Evolutionary conservation across 53 echinoderm and acorn worm species (phyloP), one percentile per base, ranked within the genome.

Genomic region (Stichopus horrens): DNA sequence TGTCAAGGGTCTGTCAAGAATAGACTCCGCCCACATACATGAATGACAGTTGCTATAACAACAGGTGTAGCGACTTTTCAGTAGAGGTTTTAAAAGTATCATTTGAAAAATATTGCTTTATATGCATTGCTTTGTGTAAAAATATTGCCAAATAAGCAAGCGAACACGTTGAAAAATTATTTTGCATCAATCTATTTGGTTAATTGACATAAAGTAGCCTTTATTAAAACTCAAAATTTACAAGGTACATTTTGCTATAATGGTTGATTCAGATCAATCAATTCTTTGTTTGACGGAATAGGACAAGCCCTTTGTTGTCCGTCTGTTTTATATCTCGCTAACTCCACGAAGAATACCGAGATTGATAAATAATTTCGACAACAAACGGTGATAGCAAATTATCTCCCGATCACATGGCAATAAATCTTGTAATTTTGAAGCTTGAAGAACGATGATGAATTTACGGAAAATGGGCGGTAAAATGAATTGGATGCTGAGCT

Each of bases 21-120:
- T 89, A 71, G 68, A 76, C 89, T 71, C 66, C 89, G 81, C 89
- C 89, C 66, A 63, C 56, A 9, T 9, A 23, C 77, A 14, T 88
- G 88, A 88, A 73, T 88, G 88, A 88, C 88, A 88, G 88, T 88
- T 88, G 21, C 79, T 88, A 88, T 88, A 57, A 58, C 77, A 60
- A 88, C 79, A 18, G 86, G 57, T 56, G 5, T 53, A n/a, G 16
- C 21, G n/a, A 81, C 58, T 81, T 18, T 81, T 4, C 11, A 81
- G 57, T 19, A 56, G 81, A 20, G 23, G 8, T 16, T 9, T 81
- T 76, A 0, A 21, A 9, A 23, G 10, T 9, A 9, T 75, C 4
- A 20, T 23, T 21, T 5, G 8, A 23, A 21, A 37, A 4, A 20
- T 23, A 23, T 23, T 23, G 37, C 37, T 37, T 37, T 37, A 37